Evolutionary conservation across 1,140 invertebrate genomes (phyloP).

Genomic region (Aporrectodea caliginosa): DNA sequence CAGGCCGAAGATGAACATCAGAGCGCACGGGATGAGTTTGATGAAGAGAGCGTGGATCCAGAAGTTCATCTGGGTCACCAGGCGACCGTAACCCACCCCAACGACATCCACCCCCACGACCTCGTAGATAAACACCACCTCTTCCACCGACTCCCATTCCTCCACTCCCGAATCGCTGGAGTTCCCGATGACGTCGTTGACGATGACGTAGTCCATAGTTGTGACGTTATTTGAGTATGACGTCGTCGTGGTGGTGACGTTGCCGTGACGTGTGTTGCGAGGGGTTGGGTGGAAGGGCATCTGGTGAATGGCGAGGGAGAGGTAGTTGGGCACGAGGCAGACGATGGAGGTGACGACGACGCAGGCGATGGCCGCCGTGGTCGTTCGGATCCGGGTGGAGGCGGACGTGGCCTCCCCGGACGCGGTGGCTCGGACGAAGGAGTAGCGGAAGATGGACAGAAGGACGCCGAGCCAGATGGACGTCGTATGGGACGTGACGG

Average conservation of each 20-base stretch:
- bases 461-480: conserved; percentile 88
- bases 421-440: conserved; percentile 70
- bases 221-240: background rate
- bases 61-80: conserved; percentile 10
- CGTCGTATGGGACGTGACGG: conserved; percentile 79
- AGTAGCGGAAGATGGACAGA: conserved; percentile 84
- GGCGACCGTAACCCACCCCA: background rate
- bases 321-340: conserved; percentile 15
- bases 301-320: background rate
- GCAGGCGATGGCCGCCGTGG: background rate
- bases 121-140: too few relatives aligned
- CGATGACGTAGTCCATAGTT: background rate
- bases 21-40: conserved; percentile 10
- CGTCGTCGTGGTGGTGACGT: background rate
- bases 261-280: background rate
- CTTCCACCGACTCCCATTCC: background rate
- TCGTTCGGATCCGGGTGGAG: background rate
- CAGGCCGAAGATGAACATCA: conserved; percentile 36
- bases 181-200: background rate
- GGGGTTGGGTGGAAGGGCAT: background rate
- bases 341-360: background rate
- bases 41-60: conserved; percentile 13
- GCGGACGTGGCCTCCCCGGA: conserved; percentile 43
- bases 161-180: background rate
- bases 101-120: too few relatives aligned